A percentile compares a stretch with the other conserved stretches of the same genome.
Conservation (phyloP, 2,113 vertebrate genomes). For the Spheniscus mendiculus region DNA sequence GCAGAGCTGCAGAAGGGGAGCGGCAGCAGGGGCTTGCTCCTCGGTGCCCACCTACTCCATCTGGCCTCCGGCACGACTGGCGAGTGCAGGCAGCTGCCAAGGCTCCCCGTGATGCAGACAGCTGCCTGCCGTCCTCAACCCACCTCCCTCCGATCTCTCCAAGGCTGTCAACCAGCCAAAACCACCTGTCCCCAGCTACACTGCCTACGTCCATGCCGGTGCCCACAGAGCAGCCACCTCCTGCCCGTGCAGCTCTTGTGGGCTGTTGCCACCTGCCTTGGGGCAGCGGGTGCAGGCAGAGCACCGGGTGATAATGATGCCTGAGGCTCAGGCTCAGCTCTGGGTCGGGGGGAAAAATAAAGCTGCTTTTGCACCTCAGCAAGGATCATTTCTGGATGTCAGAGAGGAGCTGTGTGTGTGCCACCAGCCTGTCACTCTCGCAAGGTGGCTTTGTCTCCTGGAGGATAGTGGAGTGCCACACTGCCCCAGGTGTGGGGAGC, state of each 20-base stretch:
- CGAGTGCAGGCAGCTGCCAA: accelerated
- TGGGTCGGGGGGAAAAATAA: accelerated
- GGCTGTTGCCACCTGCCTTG: not conserved
- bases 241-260: not conserved
- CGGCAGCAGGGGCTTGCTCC: accelerated
- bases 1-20: not conserved
- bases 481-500: not conserved
- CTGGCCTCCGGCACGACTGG: accelerated
- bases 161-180: not conserved
- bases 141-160: not conserved
- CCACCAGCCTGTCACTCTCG: not conserved
- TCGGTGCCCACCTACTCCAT: not conserved
- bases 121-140: not conserved
- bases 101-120: not conserved
- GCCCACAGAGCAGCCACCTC: not conserved
- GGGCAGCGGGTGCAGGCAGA: not conserved
- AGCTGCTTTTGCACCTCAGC: not conserved
- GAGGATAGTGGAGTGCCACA: not conserved
- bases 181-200: not conserved
- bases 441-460: not conserved
- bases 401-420: not conserved
- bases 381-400: not conserved
- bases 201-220: accelerated
- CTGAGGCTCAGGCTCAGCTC: not conserved
- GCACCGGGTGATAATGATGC: accelerated